These are phyloP conservation scores for Nowickia ferox DNA, from an alignment of 2,888 invertebrate species.

Conservation along the genomic window DNA sequence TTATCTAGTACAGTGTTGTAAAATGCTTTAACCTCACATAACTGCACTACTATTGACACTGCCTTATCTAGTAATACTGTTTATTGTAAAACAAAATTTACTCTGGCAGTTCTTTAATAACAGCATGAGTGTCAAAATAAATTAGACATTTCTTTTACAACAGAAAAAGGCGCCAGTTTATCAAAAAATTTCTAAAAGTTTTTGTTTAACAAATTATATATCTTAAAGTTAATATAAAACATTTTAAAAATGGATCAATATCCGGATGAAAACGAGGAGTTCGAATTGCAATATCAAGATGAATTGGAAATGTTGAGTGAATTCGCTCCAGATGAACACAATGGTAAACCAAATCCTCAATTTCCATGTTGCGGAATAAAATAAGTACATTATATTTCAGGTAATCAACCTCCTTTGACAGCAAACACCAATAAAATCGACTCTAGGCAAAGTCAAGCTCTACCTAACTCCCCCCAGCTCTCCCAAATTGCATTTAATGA, in stretches of 20 bases:
- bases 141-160: conserved; percentile 2
- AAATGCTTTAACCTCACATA: background rate
- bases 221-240: conserved; percentile 7
- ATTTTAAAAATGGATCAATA: conserved; percentile 78
- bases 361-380: background rate
- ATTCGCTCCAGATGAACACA: conserved; percentile 73
- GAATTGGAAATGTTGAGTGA: conserved; percentile 87
- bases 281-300: conserved; percentile 89
- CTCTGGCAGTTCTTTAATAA: background rate
- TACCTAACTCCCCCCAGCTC: conserved; percentile 76
- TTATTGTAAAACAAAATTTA: background rate
- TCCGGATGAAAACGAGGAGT: conserved; percentile 86
- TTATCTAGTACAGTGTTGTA: background rate
- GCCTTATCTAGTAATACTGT: background rate
- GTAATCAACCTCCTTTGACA: conserved; percentile 11
- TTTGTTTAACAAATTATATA: background rate
- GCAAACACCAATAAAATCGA: background rate
- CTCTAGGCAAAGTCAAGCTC: conserved; percentile 3
- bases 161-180: conserved; percentile 52
- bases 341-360: conserved; percentile 53
- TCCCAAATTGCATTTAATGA: conserved; percentile 81
- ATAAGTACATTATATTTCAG: background rate
- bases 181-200: conserved; percentile 2
- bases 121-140: background rate
- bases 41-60: background rate